Evolutionary conservation across 2,113 vertebrate species (phyloP).

Genomic region (Pachypanchax playfairii): DNA sequence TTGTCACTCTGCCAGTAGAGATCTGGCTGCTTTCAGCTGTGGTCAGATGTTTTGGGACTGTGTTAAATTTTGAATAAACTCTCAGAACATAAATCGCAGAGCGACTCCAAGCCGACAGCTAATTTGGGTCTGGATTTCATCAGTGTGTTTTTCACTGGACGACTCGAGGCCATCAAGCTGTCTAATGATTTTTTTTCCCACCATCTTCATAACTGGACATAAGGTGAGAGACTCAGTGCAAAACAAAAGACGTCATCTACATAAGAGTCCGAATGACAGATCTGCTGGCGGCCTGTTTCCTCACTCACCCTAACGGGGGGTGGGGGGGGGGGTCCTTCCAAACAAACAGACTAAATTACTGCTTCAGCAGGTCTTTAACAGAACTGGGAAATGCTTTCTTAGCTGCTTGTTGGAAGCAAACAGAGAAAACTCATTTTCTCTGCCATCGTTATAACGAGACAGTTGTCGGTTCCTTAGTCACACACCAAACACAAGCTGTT

Average conservation of each 20-base stretch:
- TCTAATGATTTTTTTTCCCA: constrained; percentile 7
- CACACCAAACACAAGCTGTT: constrained; percentile 35
- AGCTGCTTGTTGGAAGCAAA: constrained; percentile 12
- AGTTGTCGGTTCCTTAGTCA: constrained; percentile 10
- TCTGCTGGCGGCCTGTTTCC: constrained; percentile 29
- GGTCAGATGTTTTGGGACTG: neutral
- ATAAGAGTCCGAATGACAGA: constrained; percentile 40
- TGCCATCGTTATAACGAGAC: constrained; percentile 16
- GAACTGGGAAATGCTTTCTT: neutral
- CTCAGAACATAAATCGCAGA: neutral
- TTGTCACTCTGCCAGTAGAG: neutral
- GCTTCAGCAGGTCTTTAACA: constrained; percentile 3
- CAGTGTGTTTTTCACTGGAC: neutral
- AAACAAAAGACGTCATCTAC: constrained; percentile 25
- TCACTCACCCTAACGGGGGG: constrained; percentile 17
- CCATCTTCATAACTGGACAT: constrained; percentile 23
- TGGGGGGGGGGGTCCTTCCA: constrained; percentile 20
- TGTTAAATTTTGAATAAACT: neutral
- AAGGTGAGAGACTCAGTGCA: constrained; percentile 24
- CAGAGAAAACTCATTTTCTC: constrained; percentile 8
- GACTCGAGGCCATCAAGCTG: neutral
- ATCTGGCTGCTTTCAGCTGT: neutral
- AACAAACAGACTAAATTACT: constrained; percentile 28
- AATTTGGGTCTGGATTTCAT: neutral
- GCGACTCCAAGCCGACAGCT: neutral